Conservation (phyloP, 2,888 invertebrate genomes). For the Osedax fenrisi region DNA sequence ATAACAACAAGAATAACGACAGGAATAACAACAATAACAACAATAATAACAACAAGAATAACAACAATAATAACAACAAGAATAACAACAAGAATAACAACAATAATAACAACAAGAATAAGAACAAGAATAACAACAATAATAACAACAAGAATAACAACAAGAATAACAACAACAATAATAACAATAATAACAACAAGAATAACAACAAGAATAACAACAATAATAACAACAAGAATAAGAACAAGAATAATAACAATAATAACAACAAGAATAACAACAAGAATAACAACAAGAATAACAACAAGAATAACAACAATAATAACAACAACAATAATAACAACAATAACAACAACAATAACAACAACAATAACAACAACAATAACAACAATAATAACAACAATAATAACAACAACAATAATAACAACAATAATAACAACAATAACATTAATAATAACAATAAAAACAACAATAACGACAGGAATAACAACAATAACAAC, state of each 20-base stretch:
- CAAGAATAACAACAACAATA: background rate
- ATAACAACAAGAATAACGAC: background rate
- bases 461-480: too few species aligned
- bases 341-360: background rate
- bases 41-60: background rate
- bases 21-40: background rate
- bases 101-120: background rate
- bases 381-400: too few species aligned
- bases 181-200: background rate
- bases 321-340: slow-evolving; percentile 10
- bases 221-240: background rate
- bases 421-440: too few species aligned
- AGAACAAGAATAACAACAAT: background rate
- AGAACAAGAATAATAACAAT: background rate
- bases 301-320: slow-evolving; percentile 11
- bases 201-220: background rate
- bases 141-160: background rate
- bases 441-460: too few species aligned
- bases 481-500: too few species aligned
- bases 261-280: background rate
- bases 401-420: too few species aligned
- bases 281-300: slow-evolving; percentile 16
- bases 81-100: background rate
- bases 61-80: background rate
- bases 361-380: background rate